Evolutionary conservation across 1,140 invertebrate species (phyloP), one percentile per base, ranked within the genome.

Genomic region (Drosophila bocqueti): DNA sequence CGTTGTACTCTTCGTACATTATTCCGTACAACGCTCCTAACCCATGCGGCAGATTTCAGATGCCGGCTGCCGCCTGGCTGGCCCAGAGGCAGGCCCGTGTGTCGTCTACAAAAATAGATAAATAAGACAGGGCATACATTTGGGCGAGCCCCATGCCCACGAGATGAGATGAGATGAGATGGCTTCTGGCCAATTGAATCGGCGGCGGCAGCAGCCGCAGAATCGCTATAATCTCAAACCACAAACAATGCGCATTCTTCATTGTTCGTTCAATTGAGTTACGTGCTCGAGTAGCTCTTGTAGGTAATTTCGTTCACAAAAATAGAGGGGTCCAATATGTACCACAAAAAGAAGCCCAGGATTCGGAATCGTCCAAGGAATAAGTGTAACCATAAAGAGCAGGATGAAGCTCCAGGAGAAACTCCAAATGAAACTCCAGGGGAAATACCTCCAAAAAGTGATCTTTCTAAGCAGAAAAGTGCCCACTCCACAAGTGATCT

Each of bases 301-400:
- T 21, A 13, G 42, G 18, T 52, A 52, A 73, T 74, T 74, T 61
- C 4, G 40, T 10, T 5, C 40, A 34, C 11, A 52, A 50, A 52
- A 29, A 57, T 46, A 49, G 24, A 58, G 21, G 26, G 21, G 4
- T 3, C 18, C 43, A 57, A 43, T 11, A 77, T 69, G 65, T 45
- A 61, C n/a, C 73, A 81, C 24, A 91, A 91, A 59, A 92, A 91
- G 69, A 92, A 92, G 59, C 55, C 80, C 4, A 79, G 91, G 38
- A 64, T 69, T 26, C 84, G 91, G 40, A 92, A 92, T 82, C 69
- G 91, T 3, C 71, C 91, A 7, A 83, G 63, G 72, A 92, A 92
- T 64, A 92, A 92, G 61, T 57, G 54, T 57, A 89, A 83, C 24
- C 92, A 92, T 55, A 78, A 77, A 31, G 13, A 7, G 29, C 21